A percentile compares a stretch with the other conserved stretches of the same genome.
Evolutionary conservation across 2,113 vertebrate species (phyloP).

Genomic region (Ictalurus furcatus): DNA sequence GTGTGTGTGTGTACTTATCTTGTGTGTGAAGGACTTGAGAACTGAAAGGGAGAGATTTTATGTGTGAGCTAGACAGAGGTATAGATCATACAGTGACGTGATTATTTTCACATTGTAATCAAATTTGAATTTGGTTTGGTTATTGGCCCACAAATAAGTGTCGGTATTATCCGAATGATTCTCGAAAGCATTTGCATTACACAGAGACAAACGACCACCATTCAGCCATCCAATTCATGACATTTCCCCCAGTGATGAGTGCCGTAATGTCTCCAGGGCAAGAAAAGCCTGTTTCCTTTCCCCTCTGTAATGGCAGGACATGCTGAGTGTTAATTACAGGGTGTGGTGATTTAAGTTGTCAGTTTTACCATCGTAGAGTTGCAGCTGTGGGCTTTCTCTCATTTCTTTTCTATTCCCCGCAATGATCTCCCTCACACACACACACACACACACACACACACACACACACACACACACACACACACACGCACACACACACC

Average conservation of each 20-base stretch:
- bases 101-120: conserved; percentile 2
- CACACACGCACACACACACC: not conserved
- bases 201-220: conserved; percentile 27
- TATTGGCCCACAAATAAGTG: not conserved
- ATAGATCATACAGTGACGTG: not conserved
- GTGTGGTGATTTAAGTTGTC: conserved; percentile 50
- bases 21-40: conserved; percentile 10
- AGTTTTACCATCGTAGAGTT: conserved; percentile 41
- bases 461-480: conserved; percentile 33
- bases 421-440: conserved; percentile 28
- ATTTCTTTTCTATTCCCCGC: conserved; percentile 22
- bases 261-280: conserved; percentile 32
- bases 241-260: conserved; percentile 42
- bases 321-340: conserved; percentile 47
- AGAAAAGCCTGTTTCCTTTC: conserved; percentile 34
- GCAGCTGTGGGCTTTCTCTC: conserved; percentile 32
- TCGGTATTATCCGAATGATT: not conserved
- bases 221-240: conserved; percentile 16
- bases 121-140: not conserved
- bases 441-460: conserved; percentile 31
- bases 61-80: not conserved
- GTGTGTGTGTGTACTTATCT: not conserved
- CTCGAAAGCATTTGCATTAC: not conserved
- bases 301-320: conserved; percentile 23
- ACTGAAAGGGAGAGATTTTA: conserved; percentile 3